These are phyloP conservation scores for Callocephalon fimbriatum DNA, from an alignment of 2,113 vertebrate genomes.

Conservation along the genomic window DNA sequence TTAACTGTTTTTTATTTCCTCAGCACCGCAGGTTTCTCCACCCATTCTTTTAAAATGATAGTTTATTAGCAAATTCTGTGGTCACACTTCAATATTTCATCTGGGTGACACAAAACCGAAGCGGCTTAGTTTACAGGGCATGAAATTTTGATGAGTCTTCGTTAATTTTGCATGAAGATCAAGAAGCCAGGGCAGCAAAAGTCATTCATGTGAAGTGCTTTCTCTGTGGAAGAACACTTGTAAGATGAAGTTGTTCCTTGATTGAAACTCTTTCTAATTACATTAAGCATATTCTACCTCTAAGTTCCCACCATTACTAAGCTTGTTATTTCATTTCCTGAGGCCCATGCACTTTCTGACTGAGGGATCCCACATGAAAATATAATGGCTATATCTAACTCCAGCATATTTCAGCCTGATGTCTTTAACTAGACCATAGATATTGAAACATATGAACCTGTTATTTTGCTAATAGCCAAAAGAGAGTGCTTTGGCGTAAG, in stretches of 20 bases:
- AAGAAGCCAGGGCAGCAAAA: constrained; percentile 74
- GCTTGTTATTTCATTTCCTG: constrained; percentile 58
- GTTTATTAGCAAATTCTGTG: constrained; percentile 57
- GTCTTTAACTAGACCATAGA: constrained; percentile 19
- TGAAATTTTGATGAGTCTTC: constrained; percentile 81
- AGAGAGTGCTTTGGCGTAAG: constrained; percentile 17
- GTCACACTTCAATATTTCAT: constrained; percentile 74
- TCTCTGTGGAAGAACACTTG: constrained; percentile 57
- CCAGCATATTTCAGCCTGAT: constrained; percentile 54
- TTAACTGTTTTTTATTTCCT: constrained; percentile 29
- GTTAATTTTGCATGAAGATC: constrained; percentile 85
- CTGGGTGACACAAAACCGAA: constrained; percentile 70
- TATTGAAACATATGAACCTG: constrained; percentile 34
- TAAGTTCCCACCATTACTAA: constrained; percentile 40
- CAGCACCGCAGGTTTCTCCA: background rate
- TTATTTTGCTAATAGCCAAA: constrained; percentile 56
- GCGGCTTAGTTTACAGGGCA: constrained; percentile 77
- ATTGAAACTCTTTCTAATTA: constrained; percentile 69
- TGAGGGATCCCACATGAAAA: constrained; percentile 33
- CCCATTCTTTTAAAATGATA: background rate
- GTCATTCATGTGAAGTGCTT: constrained; percentile 71
- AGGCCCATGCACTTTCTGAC: constrained; percentile 28
- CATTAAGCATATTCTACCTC: constrained; percentile 50
- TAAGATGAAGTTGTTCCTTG: constrained; percentile 61
- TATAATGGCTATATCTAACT: constrained; percentile 31